These are phyloP conservation scores for Eupithecia pulchellata DNA, from an alignment of 2,888 invertebrate genomes.

Conservation along the genomic window DNA sequence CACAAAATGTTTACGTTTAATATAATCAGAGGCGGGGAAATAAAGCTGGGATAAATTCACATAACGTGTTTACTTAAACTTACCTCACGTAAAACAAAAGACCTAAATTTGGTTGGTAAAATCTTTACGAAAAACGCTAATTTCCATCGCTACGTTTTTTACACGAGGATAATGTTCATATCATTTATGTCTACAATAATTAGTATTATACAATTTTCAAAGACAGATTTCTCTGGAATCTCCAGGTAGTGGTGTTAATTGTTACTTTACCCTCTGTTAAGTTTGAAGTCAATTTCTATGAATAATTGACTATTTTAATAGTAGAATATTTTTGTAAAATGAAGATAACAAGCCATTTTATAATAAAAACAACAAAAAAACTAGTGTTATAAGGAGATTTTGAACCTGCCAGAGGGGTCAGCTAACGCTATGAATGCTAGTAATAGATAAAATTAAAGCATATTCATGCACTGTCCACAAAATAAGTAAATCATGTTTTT, in stretches of 20 bases:
- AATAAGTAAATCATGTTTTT: not conserved
- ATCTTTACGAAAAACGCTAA: not conserved
- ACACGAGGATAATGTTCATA: not conserved
- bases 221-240: not conserved
- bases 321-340: too few relatives aligned
- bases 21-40: conserved; percentile 24
- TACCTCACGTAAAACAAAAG: conserved; percentile 2
- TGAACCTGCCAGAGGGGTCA: too few relatives aligned
- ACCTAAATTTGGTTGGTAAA: not conserved
- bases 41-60: conserved; percentile 25
- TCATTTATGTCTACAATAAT: too few relatives aligned
- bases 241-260: too few relatives aligned
- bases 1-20: conserved; percentile 30
- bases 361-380: too few relatives aligned
- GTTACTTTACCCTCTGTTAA: too few relatives aligned
- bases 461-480: not conserved
- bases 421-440: too few relatives aligned
- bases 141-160: not conserved
- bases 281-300: too few relatives aligned
- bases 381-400: too few relatives aligned
- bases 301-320: too few relatives aligned
- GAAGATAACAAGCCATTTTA: too few relatives aligned
- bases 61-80: conserved; percentile 8
- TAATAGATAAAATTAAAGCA: not conserved
- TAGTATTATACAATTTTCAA: too few relatives aligned